Evolutionary conservation across 2,113 vertebrate genomes (phyloP), one percentile per base, ranked within the genome.

Genomic region (Etia nguti): DNA sequence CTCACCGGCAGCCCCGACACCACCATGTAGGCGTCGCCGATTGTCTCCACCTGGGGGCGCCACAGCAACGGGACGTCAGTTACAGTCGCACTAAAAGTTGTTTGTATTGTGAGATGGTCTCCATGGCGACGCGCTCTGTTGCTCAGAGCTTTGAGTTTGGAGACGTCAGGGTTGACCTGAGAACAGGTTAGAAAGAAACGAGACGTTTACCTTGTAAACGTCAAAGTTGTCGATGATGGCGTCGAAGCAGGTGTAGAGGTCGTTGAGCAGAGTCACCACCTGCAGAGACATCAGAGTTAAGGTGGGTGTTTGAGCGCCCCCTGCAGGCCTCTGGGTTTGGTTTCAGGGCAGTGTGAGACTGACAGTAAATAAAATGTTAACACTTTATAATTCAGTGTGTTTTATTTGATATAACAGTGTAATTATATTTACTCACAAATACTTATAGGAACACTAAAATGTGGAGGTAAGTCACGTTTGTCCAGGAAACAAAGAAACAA

Each of bases 161-260:
- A 52, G 48, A 52, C 41, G 6, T 38, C 12, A 5, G 11, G 5
- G 41, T 1, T 24, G 62, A 43, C n/a, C 38, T 1, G 1, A 0
- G n/a, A 22, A 41, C 8, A 70, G n/a, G n/a, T 10, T 8, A 8
- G 56, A 60, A 6, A 3, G 36, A 55, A 80, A 26, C 12, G 10
- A 1, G 18, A 4, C 22, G 15, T 11, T 89, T 82, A 99, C 98
- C 97, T 99, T 99, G 96, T 99, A 99, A 93, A 99, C 98, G 1
- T 99, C 98, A 43, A 99, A 99, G 95, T 98, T 98, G 95, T 99
- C 98, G 24, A 99, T 99, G 93, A 99, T 98, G 87, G 98, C 98
- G 2, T 99, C 98, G 11, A 99, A 99, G 86, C 98, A 99, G 6
- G 98, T 99, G 94, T 99, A 99, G 77, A 99, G 96, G 92, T 99